phyloP scores from a whole-genome alignment of 2,113 vertebrate species.

The Cettia cetti region DNA sequence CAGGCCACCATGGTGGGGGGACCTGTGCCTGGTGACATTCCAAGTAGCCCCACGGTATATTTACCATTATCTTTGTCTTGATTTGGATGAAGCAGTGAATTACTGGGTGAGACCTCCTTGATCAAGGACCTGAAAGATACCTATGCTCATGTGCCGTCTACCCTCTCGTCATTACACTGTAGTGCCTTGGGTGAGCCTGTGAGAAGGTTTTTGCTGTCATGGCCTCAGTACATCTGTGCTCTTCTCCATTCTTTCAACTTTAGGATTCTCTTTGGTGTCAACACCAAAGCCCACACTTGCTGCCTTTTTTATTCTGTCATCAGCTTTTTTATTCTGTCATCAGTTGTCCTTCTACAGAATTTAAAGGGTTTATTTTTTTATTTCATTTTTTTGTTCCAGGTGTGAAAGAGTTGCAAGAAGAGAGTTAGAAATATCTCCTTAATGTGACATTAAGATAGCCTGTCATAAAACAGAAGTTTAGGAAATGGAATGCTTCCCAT shows the following conservation, averaged over 20 bases:
- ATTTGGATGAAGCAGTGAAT: neutral
- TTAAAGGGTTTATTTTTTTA: neutral
- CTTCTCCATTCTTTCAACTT: neutral
- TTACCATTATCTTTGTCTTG: neutral
- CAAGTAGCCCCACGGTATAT: neutral
- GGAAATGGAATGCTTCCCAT: neutral
- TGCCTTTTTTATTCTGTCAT: neutral
- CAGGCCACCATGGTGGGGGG: rapidly evolving
- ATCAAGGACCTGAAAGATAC: neutral
- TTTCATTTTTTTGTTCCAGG: neutral
- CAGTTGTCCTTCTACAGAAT: neutral
- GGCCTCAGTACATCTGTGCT: neutral
- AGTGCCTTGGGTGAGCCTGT: neutral
- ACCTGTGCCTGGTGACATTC: neutral
- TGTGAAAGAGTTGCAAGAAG: neutral
- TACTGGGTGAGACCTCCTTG: neutral
- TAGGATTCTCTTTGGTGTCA: neutral
- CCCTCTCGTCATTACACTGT: rapidly evolving
- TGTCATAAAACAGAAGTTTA: neutral
- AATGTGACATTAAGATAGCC: neutral
- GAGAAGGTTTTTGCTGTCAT: neutral
- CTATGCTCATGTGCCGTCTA: neutral
- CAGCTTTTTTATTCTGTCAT: neutral
- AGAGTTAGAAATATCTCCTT: neutral
- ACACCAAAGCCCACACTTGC: neutral